A percentile compares a stretch with the other conserved stretches of the same genome.
Conservation (phyloP, 2,113 vertebrate genomes). For the Antennarius striatus region DNA sequence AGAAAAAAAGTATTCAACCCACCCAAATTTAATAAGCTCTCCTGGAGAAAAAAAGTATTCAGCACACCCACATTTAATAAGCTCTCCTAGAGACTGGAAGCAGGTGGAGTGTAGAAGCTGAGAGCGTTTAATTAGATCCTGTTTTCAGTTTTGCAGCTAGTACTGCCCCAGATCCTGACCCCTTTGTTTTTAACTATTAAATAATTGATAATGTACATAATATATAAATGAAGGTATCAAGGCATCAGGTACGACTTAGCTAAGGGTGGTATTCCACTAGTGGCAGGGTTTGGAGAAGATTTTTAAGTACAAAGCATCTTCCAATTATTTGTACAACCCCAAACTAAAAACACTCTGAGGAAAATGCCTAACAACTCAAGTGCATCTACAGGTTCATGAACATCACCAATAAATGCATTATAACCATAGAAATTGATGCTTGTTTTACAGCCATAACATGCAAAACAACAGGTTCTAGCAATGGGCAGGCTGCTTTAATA, state of each 20-base stretch:
- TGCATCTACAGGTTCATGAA: no score
- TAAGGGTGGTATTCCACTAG: constrained; percentile 20
- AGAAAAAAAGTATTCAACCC: no score
- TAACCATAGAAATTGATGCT: neutral
- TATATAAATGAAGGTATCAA: constrained; percentile 4
- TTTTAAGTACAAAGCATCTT: constrained; percentile 10
- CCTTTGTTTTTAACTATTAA: constrained; percentile 40
- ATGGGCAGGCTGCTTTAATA: no score
- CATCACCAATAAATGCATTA: no score
- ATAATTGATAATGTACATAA: constrained; percentile 41
- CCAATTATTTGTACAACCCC: constrained; percentile 32
- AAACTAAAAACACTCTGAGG: constrained; percentile 1
- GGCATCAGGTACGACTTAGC: neutral
- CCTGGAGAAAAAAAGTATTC: constrained; percentile 9
- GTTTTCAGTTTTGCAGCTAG: constrained; percentile 23
- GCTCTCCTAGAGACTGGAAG: constrained; percentile 16
- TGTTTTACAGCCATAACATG: neutral
- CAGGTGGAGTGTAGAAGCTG: constrained; percentile 13
- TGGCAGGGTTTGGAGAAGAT: neutral
- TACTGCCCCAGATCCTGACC: constrained; percentile 19
- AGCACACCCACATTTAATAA: constrained; percentile 37
- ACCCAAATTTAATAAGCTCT: no score
- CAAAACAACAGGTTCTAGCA: no score
- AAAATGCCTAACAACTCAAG: neutral
- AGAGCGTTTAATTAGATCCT: constrained; percentile 45